phyloP scores from a whole-genome alignment of 2,113 vertebrate genomes.

The Herpailurus yagouaroundi region DNA sequence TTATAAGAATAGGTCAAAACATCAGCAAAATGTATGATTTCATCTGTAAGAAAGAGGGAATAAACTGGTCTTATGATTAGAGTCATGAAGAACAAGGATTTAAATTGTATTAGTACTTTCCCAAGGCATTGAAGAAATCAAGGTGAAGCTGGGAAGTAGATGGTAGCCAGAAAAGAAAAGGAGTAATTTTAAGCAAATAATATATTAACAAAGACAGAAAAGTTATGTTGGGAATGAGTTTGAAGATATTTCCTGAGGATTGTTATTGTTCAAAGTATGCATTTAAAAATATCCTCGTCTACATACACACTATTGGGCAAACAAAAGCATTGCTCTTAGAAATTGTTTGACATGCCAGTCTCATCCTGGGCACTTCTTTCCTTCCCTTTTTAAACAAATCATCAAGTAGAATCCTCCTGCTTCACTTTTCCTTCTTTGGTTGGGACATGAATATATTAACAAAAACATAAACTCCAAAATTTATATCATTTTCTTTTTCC shows the following conservation, averaged over 20 bases:
- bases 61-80: not conserved
- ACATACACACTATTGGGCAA: not conserved
- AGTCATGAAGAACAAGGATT: not conserved
- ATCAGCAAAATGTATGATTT: not conserved
- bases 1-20: constrained; percentile 18
- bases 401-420: not conserved
- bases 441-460: not conserved
- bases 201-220: constrained; percentile 2
- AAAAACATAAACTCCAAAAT: not conserved
- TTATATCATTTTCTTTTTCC: not conserved
- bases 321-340: not conserved
- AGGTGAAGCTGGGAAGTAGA: not conserved
- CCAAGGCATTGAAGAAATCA: not conserved
- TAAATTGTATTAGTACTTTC: constrained; percentile 2
- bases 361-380: not conserved
- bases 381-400: not conserved
- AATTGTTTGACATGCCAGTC: too few relatives aligned
- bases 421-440: not conserved
- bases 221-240: not conserved
- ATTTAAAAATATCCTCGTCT: not conserved
- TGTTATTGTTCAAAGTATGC: not conserved
- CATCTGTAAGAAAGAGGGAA: not conserved
- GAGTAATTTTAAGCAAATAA: constrained; percentile 10
- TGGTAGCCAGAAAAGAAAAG: not conserved
- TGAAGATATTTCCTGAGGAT: not conserved